phyloP scores from a whole-genome alignment of 2,888 invertebrate genomes.

The Lasiommata megera region DNA sequence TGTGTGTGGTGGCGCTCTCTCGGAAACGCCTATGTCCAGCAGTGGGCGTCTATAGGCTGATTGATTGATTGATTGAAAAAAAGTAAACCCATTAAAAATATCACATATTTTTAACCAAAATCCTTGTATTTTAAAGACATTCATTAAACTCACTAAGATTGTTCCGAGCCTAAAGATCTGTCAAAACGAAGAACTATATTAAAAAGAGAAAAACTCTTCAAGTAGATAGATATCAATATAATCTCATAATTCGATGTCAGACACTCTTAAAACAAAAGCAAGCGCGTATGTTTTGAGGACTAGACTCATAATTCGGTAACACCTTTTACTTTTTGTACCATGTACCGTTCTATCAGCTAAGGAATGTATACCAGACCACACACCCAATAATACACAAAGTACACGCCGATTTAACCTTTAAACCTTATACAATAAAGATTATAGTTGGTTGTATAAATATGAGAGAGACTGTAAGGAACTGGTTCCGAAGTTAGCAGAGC shows the following conservation, averaged over 20 bases:
- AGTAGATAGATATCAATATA: background rate
- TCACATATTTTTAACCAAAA: too few relatives aligned
- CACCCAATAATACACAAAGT: background rate
- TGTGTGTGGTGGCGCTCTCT: too few relatives aligned
- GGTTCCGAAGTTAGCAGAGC: slow-evolving; percentile 55
- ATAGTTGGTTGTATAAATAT: slow-evolving; percentile 3
- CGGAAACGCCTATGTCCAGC: too few relatives aligned
- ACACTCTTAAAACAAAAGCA: slow-evolving; percentile 6
- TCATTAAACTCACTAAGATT: too few relatives aligned
- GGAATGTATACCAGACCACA: slow-evolving; percentile 27
- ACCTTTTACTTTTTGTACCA: slow-evolving; percentile 27
- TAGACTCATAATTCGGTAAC: slow-evolving; percentile 24
- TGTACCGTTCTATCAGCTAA: slow-evolving; percentile 30
- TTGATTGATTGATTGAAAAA: too few relatives aligned
- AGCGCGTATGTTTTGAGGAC: slow-evolving; percentile 11
- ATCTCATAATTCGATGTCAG: background rate
- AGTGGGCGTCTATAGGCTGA: too few relatives aligned
- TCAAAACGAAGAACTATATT: too few relatives aligned
- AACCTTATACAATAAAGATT: background rate
- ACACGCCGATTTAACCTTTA: slow-evolving; percentile 8
- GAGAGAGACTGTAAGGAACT: slow-evolving; percentile 46
- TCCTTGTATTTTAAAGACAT: too few relatives aligned
- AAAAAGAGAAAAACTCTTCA: background rate
- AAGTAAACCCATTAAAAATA: too few relatives aligned
- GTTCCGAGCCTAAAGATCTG: too few relatives aligned